Evolutionary conservation across 2,888 invertebrate genomes (phyloP).

Genomic region (Entomobrya multifasciata): DNA sequence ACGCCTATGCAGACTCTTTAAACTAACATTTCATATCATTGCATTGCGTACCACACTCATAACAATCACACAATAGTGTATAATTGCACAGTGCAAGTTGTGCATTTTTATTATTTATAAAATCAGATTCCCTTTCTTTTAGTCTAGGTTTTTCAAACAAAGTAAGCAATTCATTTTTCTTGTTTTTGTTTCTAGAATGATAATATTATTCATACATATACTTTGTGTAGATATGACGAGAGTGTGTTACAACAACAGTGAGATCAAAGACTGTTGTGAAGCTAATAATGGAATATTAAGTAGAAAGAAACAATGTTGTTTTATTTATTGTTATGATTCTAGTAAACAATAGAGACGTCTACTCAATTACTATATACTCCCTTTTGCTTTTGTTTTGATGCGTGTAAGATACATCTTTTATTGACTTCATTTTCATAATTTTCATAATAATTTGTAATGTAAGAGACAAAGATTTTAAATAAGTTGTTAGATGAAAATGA

Average conservation of each 20-base stretch:
- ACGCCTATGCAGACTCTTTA: slow-evolving; percentile 8
- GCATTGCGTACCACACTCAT: not conserved
- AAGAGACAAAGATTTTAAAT: no score
- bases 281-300: slow-evolving; percentile 17
- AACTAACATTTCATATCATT: not conserved
- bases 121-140: slow-evolving; percentile 36
- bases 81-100: not conserved
- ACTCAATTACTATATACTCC: slow-evolving; percentile 18
- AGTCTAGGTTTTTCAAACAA: not conserved
- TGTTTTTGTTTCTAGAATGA: not conserved
- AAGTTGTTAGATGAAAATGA: no score
- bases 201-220: no score
- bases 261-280: not conserved
- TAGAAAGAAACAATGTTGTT: not conserved
- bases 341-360: not conserved
- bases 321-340: not conserved
- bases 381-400: not conserved
- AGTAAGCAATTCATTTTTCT: not conserved
- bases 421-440: no score
- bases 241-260: not conserved
- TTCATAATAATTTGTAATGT: not conserved
- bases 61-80: not conserved
- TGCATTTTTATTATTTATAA: not conserved
- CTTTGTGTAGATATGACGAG: no score
- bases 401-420: not conserved